Base-by-base conservation (phyloP, 2,797 vertebrate genomes). In the Liasis olivaceus region DNA sequence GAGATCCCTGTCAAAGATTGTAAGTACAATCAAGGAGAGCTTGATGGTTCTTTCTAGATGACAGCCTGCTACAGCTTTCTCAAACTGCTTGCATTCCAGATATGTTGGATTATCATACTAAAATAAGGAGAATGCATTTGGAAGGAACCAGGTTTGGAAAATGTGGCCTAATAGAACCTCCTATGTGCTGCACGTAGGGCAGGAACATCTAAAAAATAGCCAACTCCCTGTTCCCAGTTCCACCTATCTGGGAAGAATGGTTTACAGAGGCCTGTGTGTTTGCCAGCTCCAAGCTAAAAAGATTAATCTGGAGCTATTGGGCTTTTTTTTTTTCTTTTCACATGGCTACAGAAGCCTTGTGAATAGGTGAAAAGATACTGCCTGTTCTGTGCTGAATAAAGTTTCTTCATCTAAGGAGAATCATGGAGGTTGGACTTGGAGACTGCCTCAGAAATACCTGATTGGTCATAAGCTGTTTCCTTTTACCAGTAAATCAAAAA, bases 1-100 rank as follows among this genome's bases (percentile, higher is more conserved):
- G 28, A 5, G 3, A 14, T 24, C 13, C 0, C 0, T 36, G 1
- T 36, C 5, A 3, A 3, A 14, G 1, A 14, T 14, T n/a, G 90
- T 91, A 91, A 91, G 90, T 91, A 3, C 4, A 85, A 14, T 5
- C 4, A 51, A 17, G 59, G 8, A 51, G 15, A 62, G 9, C 8
- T 1, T 24, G 9, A 77, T 64, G 9, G 12, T 14, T 2, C 47
- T 47, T 66, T 89, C 89, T 15, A 31, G 20, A 6, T 9, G 26
- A n/a, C 42, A 89, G 9, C 28, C 36, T 42, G 60, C 12, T 26
- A 7, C 4, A 60, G 24, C 12, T 56, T 56, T 85, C 1, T 3
- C 5, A 28, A 62, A 9, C 26, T 28, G 84, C 5, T 81, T 81
- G 36, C 36, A 15, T 81, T 81, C 36, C 72, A 81, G 0, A 81